Conservation (phyloP, 2,797 vertebrate species). For the Silurus aristotelis region DNA sequence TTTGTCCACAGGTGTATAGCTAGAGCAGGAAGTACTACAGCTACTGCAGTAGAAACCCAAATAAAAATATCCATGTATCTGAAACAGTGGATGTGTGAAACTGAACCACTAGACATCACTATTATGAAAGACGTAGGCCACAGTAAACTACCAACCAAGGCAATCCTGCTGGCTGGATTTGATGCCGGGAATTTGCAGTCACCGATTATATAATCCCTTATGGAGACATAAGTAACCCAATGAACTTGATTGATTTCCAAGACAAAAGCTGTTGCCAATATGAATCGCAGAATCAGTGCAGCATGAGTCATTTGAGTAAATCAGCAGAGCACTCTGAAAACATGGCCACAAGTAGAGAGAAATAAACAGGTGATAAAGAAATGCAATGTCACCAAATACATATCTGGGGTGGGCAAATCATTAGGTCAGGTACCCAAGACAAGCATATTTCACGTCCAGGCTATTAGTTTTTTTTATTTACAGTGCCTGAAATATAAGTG, state of each 20-base stretch:
- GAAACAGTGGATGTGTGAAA: background rate
- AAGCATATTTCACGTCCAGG: background rate
- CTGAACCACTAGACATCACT: background rate
- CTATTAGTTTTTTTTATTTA: background rate
- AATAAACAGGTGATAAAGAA: background rate
- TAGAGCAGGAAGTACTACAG: too few relatives aligned
- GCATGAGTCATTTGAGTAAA: background rate
- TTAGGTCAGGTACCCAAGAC: background rate
- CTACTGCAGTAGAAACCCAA: background rate
- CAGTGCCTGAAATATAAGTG: background rate
- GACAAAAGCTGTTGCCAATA: background rate
- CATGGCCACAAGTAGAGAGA: background rate
- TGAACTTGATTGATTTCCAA: background rate
- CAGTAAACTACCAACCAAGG: background rate
- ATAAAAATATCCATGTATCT: background rate
- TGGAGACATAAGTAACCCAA: conserved; percentile 5
- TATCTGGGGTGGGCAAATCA: background rate
- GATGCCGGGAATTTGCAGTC: background rate
- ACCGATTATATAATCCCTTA: background rate
- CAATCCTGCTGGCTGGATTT: background rate
- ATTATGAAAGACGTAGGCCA: background rate
- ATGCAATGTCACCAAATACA: background rate
- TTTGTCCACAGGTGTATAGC: too few relatives aligned
- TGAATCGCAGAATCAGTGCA: background rate
- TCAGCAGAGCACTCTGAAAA: background rate